Conservation (phyloP, 2,113 vertebrate genomes). For the Picathartes gymnocephalus region DNA sequence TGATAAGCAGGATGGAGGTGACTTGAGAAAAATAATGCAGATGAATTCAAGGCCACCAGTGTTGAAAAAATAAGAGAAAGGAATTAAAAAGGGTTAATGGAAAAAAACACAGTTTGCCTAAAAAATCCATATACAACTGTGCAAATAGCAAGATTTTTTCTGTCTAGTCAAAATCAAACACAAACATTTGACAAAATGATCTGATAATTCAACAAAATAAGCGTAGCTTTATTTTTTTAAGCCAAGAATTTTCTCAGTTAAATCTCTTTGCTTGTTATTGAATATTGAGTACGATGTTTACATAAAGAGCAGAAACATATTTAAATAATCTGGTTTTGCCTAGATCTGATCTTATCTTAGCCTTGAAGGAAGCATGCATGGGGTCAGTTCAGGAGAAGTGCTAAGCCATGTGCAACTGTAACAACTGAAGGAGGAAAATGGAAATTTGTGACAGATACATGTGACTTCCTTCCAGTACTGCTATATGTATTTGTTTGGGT, state of each 20-base stretch:
- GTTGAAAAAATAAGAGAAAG: neutral
- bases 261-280: neutral
- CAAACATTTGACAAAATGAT: neutral
- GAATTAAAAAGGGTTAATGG: neutral
- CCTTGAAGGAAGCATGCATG: neutral
- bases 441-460: neutral
- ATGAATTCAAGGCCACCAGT: neutral
- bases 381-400: neutral
- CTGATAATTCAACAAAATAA: neutral
- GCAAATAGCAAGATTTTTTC: neutral
- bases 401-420: neutral
- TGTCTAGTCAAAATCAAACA: neutral
- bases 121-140: neutral
- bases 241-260: neutral
- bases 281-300: neutral
- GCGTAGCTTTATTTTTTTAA: neutral
- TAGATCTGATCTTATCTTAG: neutral
- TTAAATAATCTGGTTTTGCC: neutral
- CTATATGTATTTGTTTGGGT: neutral
- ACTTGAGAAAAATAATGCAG: neutral
- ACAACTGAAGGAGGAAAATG: neutral
- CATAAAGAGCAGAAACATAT: neutral
- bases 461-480: neutral
- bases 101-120: neutral
- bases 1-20: neutral